Conservation (phyloP, 2,113 vertebrate species). For the Penelope pileata region DNA sequence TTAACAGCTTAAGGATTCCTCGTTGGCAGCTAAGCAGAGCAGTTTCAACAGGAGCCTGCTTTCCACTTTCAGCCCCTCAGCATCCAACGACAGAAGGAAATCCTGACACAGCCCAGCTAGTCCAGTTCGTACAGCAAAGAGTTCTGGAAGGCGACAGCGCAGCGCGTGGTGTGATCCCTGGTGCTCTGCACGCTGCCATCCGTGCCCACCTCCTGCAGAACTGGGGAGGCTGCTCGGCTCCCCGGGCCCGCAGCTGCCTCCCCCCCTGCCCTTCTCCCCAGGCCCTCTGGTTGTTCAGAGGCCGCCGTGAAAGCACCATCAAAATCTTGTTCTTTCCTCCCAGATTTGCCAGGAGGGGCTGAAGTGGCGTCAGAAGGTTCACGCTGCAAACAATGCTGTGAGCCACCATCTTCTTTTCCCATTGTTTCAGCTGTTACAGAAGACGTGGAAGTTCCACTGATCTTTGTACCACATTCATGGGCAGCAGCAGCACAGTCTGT, state of each 20-base stretch:
- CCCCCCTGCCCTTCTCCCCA: not conserved
- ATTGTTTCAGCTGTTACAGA: not conserved
- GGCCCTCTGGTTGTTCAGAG: not conserved
- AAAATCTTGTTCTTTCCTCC: not conserved
- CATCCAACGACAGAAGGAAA: not conserved
- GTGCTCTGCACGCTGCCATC: slow-evolving; percentile 78
- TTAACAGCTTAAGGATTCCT: fast-evolving
- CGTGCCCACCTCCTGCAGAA: slow-evolving; percentile 75
- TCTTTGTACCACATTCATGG: not conserved
- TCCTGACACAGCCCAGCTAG: slow-evolving; percentile 25
- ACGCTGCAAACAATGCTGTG: slow-evolving; percentile 9
- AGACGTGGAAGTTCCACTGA: not conserved
- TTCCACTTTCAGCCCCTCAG: not conserved
- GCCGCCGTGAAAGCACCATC: not conserved
- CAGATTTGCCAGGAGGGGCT: not conserved
- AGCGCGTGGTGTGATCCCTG: slow-evolving; percentile 80
- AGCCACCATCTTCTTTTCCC: not conserved
- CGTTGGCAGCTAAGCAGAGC: not conserved
- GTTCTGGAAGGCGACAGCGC: slow-evolving; percentile 84
- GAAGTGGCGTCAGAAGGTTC: slow-evolving; percentile 8
- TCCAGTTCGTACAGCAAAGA: slow-evolving; percentile 87
- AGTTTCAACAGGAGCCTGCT: fast-evolving
- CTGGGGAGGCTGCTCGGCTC: not conserved
- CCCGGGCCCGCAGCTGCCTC: not conserved
- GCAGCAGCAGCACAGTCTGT: not conserved